Evolutionary conservation across 1,140 invertebrate species (phyloP).

Genomic region (Brachionus koreanus): DNA sequence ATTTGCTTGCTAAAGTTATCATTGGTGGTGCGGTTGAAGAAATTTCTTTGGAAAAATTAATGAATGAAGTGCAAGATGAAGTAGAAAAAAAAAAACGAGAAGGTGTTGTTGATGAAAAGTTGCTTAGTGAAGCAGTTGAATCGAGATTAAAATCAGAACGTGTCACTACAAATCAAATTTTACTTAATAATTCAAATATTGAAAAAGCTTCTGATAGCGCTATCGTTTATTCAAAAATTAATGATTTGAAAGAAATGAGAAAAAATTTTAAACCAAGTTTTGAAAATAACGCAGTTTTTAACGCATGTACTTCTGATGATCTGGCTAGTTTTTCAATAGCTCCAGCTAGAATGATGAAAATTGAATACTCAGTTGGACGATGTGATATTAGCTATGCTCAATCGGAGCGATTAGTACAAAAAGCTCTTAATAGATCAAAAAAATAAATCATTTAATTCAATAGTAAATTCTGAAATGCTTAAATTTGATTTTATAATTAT

Average conservation of each 20-base stretch:
- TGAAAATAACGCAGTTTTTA: no score
- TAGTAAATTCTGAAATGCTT: no score
- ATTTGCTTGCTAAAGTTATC: slow-evolving; percentile 48
- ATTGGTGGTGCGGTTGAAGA: slow-evolving; percentile 52
- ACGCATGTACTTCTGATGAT: neutral
- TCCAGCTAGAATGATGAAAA: neutral
- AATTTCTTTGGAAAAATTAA: slow-evolving; percentile 50
- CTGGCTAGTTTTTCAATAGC: neutral
- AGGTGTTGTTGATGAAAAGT: neutral
- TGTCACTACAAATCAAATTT: neutral
- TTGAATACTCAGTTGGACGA: neutral
- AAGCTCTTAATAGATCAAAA: neutral
- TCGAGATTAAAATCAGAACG: neutral
- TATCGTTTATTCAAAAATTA: slow-evolving; percentile 15
- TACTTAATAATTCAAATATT: neutral
- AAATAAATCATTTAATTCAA: no score
- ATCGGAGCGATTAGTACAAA: slow-evolving; percentile 21
- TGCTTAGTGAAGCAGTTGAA: slow-evolving; percentile 16
- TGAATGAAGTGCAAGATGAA: slow-evolving; percentile 50
- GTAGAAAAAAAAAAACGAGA: slow-evolving; percentile 45
- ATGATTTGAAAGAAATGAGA: neutral
- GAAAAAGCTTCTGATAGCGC: slow-evolving; percentile 1
- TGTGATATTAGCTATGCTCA: slow-evolving; percentile 1
- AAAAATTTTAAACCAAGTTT: neutral
- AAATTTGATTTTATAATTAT: no score